Conservation (phyloP, 2,888 invertebrate species). For the Notodonta dromedarius region DNA sequence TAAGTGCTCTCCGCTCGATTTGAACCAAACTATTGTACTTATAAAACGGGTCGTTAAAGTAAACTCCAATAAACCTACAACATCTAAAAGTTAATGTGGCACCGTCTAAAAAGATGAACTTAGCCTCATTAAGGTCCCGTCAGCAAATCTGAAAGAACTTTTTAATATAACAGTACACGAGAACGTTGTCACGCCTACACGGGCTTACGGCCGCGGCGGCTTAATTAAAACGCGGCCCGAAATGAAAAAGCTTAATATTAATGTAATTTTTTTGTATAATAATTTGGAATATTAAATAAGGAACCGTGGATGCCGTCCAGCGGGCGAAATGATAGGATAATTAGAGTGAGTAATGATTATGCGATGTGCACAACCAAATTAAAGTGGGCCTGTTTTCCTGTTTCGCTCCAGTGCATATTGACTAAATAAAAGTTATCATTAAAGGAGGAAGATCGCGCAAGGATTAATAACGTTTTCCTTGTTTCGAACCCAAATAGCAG, state of each 20-base stretch:
- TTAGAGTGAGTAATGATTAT: neutral
- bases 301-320: neutral
- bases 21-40: too few relatives aligned
- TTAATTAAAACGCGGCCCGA: conserved; percentile 37
- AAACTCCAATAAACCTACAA: too few relatives aligned
- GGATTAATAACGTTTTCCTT: too few relatives aligned
- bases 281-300: neutral
- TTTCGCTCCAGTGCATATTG: too few relatives aligned
- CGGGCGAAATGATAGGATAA: neutral
- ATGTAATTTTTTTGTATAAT: conserved; percentile 24
- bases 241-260: conserved; percentile 28
- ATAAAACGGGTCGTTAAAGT: too few relatives aligned
- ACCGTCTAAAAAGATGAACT: conserved; percentile 24
- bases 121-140: conserved; percentile 26
- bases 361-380: neutral
- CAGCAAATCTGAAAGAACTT: conserved; percentile 26
- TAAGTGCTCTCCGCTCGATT: too few relatives aligned
- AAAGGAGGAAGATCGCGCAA: too few relatives aligned
- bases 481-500: too few relatives aligned
- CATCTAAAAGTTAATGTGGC: neutral
- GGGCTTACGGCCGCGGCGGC: conserved; percentile 18
- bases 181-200: conserved; percentile 24
- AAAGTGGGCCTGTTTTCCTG: conserved; percentile 3
- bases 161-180: conserved; percentile 35
- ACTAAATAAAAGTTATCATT: too few relatives aligned